Evolutionary conservation across 2,113 vertebrate genomes (phyloP).

Genomic region (Lynx canadensis): DNA sequence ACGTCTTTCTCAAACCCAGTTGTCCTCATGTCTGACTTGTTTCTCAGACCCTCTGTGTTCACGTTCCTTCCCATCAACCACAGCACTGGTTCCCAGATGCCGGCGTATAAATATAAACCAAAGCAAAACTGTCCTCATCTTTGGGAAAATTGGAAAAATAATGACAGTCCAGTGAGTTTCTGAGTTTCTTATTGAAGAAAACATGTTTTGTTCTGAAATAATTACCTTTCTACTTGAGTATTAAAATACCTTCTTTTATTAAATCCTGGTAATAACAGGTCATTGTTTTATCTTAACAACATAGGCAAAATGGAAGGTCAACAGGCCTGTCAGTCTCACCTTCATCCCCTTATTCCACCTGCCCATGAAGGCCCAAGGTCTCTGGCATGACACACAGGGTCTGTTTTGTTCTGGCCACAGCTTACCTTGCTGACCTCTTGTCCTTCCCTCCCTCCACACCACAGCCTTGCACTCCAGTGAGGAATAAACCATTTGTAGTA

Average conservation of each 20-base stretch:
- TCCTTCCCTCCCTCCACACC: not conserved
- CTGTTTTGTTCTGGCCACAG: not conserved
- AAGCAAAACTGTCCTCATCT: not conserved
- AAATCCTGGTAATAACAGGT: not conserved
- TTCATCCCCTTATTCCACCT: no score
- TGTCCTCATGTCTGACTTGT: not conserved
- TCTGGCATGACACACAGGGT: not conserved
- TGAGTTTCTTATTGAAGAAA: not conserved
- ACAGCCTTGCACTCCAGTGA: not conserved
- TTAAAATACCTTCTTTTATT: slow-evolving; percentile 9
- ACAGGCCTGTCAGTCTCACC: not conserved
- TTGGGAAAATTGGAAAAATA: not conserved
- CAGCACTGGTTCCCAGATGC: not conserved
- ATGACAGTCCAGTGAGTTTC: not conserved
- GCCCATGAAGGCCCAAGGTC: not conserved
- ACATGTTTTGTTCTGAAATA: not conserved
- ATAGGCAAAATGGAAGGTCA: not conserved
- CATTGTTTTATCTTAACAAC: not conserved
- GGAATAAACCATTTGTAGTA: not conserved
- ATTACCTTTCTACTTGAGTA: not conserved
- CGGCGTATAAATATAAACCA: not conserved
- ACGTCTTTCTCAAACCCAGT: not conserved
- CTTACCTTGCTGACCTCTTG: not conserved
- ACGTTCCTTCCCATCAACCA: not conserved
- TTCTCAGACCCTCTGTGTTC: not conserved